phyloP scores from a whole-genome alignment of 2,888 invertebrate species.

The Dryobotodes eremita region DNA sequence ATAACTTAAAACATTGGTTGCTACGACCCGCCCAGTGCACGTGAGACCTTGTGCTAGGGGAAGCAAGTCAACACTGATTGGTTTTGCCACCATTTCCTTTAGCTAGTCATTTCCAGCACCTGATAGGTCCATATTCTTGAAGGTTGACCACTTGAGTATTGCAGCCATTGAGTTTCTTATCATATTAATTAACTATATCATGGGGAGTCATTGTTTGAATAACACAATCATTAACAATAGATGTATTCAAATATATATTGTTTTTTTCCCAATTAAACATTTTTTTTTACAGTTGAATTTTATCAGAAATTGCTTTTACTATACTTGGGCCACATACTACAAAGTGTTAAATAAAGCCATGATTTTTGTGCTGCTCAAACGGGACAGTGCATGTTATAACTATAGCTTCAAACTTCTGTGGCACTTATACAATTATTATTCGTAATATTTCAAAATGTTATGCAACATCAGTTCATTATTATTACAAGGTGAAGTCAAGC shows the following conservation, averaged over 20 bases:
- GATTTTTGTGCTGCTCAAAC: not conserved
- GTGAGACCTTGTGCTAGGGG: no score
- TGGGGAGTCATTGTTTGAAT: not conserved
- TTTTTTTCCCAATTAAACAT: not conserved
- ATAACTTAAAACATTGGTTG: no score
- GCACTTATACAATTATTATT: not conserved
- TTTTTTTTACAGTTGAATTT: not conserved
- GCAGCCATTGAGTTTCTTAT: conserved; percentile 1
- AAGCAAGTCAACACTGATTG: not conserved
- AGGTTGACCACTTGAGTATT: not conserved
- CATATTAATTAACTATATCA: not conserved
- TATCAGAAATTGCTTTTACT: not conserved
- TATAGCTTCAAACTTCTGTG: not conserved
- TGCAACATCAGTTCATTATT: not conserved
- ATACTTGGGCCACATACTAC: not conserved
- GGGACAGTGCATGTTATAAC: not conserved
- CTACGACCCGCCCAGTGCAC: not conserved
- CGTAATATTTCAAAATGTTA: not conserved
- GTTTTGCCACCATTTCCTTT: not conserved
- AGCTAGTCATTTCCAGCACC: no score
- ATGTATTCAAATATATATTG: not conserved
- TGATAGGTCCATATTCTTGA: not conserved
- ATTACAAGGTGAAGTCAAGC: not conserved
- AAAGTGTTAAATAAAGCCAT: not conserved
- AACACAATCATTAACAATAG: conserved; percentile 9